phyloP scores from a whole-genome alignment of 2,797 vertebrate species.

The Oryzias sinensis region DNA sequence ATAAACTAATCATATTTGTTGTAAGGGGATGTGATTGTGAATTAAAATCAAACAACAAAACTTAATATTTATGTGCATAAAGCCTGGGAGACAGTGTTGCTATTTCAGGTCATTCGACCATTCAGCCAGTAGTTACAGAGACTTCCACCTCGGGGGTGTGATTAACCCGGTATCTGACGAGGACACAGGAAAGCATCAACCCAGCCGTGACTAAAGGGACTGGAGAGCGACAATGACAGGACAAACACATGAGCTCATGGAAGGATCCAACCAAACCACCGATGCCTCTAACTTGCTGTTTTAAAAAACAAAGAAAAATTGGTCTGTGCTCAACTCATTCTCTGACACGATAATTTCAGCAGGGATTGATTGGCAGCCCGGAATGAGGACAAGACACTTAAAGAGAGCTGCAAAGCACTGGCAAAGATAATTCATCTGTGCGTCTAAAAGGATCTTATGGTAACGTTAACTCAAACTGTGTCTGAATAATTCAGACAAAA shows the following conservation, averaged over 20 bases:
- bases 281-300: constrained; percentile 56
- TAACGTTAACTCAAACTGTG: no score
- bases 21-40: neutral
- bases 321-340: constrained; percentile 69
- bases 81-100: constrained; percentile 5
- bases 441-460: neutral
- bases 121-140: constrained; percentile 30
- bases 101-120: constrained; percentile 27
- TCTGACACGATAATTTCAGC: constrained; percentile 62
- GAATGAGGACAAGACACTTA: constrained; percentile 39
- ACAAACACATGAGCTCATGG: constrained; percentile 83
- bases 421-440: constrained; percentile 29
- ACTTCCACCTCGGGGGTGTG: constrained; percentile 42
- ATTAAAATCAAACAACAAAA: neutral
- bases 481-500: no score
- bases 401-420: constrained; percentile 49
- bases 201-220: constrained; percentile 75
- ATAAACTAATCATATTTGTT: constrained; percentile 5
- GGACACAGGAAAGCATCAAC: constrained; percentile 78
- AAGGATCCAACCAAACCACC: constrained; percentile 62
- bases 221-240: constrained; percentile 75
- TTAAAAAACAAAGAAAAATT: constrained; percentile 42
- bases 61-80: constrained; percentile 9
- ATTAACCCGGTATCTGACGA: constrained; percentile 51
- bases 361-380: constrained; percentile 48